Percentiles rank a stretch among this genome's conserved stretches.
Conservation (phyloP, 1,140 invertebrate genomes). For the Asbolus verrucosus region DNA sequence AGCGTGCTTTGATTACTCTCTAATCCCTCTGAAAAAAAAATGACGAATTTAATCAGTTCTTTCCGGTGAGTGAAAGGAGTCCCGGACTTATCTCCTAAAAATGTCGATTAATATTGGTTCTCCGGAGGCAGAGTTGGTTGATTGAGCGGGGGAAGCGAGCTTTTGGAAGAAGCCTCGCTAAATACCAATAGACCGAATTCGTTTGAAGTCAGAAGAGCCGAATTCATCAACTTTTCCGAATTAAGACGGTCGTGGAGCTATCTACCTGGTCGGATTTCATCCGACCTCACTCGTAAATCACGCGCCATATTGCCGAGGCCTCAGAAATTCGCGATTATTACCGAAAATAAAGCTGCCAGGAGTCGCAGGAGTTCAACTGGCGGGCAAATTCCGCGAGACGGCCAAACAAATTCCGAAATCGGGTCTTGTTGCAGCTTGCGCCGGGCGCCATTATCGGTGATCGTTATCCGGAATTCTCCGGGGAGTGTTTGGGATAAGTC, state of each 20-base stretch:
- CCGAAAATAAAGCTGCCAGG: neutral
- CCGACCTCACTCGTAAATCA: constrained; percentile 23
- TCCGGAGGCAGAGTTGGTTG: constrained; percentile 7
- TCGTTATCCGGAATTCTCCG: constrained; percentile 38
- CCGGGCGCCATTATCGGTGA: constrained; percentile 34
- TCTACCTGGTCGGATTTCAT: constrained; percentile 12
- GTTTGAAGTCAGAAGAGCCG: constrained; percentile 33
- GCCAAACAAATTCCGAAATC: constrained; percentile 29
- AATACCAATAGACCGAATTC: constrained; percentile 33
- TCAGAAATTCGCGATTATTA: constrained; percentile 6
- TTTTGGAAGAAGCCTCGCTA: constrained; percentile 21
- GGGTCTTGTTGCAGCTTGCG: constrained; percentile 22
- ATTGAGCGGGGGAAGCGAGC: constrained; percentile 37
- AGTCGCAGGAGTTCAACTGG: too few species aligned
- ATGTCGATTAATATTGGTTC: constrained; percentile 44
- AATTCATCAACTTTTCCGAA: constrained; percentile 36
- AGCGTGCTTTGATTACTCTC: constrained; percentile 48
- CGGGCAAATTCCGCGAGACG: too few species aligned
- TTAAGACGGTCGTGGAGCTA: constrained; percentile 24
- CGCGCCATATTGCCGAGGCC: constrained; percentile 13
- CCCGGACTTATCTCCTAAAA: constrained; percentile 36
- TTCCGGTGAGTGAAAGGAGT: constrained; percentile 43
- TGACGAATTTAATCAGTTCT: constrained; percentile 48
- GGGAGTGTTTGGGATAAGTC: constrained; percentile 44
- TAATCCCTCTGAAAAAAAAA: constrained; percentile 47